Evolutionary conservation across 1,140 invertebrate species (phyloP).

Genomic region (Neoseiulus cucumeris): DNA sequence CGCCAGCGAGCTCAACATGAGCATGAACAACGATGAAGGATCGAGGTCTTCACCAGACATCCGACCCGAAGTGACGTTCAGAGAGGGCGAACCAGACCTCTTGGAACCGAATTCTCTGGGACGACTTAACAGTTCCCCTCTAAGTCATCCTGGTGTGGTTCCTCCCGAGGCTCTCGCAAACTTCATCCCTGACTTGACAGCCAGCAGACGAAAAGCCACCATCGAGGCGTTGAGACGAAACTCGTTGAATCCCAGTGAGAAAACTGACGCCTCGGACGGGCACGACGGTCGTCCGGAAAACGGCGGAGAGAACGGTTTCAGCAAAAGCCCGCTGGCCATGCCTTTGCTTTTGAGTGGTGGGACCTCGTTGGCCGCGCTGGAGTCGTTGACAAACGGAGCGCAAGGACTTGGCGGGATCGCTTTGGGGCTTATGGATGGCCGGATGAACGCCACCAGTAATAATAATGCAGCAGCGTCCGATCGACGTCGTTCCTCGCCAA

Average conservation of each 20-base stretch:
- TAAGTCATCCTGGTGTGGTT: background rate
- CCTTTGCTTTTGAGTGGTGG: background rate
- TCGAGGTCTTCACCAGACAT: constrained; percentile 1
- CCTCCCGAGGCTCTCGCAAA: background rate
- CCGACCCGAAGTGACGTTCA: background rate
- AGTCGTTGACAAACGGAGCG: constrained; percentile 9
- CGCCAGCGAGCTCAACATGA: background rate
- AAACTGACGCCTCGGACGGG: background rate
- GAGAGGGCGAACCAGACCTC: background rate
- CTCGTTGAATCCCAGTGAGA: background rate
- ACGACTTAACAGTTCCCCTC: background rate
- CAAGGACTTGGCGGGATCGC: constrained; percentile 9
- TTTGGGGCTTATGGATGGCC: constrained; percentile 6
- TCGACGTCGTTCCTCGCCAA: constrained; percentile 1
- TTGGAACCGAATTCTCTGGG: background rate
- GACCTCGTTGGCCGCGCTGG: constrained; percentile 4
- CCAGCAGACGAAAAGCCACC: background rate
- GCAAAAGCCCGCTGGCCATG: background rate
- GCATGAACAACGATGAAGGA: background rate
- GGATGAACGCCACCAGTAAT: background rate
- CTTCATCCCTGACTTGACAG: constrained; percentile 2
- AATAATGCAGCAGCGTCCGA: background rate
- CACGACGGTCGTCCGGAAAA: background rate
- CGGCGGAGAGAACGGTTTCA: background rate
- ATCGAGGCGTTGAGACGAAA: background rate